Conservation (phyloP, 92 coral and sea anemone genomes). For the Parazoanthus swiftii region DNA sequence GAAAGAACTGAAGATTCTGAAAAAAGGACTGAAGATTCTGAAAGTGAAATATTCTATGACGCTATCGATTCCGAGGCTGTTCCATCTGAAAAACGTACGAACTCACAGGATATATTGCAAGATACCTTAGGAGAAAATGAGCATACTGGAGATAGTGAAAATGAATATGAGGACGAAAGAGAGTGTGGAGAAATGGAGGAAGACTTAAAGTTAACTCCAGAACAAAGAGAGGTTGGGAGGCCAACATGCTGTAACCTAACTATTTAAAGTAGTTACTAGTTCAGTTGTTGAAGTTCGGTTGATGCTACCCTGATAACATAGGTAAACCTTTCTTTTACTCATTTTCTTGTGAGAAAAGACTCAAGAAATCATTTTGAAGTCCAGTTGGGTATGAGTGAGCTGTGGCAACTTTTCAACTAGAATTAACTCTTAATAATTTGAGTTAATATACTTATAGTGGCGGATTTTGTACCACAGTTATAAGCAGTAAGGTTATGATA, state of each 20-base stretch:
- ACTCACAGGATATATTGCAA: slow-evolving; percentile 11
- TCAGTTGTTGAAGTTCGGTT: too few species aligned
- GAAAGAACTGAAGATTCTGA: not conserved
- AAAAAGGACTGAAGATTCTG: not conserved
- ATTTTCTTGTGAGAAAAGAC: not conserved
- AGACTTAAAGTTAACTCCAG: slow-evolving; percentile 13
- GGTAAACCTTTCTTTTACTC: too few species aligned
- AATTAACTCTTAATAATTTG: too few species aligned
- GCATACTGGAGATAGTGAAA: not conserved
- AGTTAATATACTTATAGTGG: too few species aligned
- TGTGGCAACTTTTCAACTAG: too few species aligned
- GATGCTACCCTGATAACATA: too few species aligned
- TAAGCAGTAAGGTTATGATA: too few species aligned
- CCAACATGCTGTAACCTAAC: too few species aligned
- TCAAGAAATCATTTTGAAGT: too few species aligned
- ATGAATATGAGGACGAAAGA: slow-evolving; percentile 21
- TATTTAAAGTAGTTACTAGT: too few species aligned
- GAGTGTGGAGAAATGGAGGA: slow-evolving; percentile 1
- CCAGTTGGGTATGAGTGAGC: too few species aligned
- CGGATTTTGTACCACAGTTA: too few species aligned
- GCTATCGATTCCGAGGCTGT: not conserved
- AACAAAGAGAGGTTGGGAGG: slow-evolving; percentile 38
- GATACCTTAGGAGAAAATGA: not conserved
- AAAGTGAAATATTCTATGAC: not conserved
- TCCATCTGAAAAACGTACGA: not conserved